Conservation (phyloP, 2,113 vertebrate genomes). For the Poicephalus gulielmi region DNA sequence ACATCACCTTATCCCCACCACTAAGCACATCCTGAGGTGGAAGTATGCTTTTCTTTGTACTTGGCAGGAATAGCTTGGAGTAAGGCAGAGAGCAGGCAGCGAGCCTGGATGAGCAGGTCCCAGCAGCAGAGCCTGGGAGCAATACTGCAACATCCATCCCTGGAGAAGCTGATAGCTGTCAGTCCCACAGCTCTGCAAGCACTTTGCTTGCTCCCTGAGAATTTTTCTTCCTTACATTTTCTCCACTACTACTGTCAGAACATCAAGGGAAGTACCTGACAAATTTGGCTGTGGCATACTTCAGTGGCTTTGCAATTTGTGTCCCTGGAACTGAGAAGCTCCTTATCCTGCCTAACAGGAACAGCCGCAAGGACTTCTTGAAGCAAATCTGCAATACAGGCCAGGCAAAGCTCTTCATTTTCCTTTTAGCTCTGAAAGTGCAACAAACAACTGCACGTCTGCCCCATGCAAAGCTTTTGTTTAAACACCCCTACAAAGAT, state of each 20-base stretch:
- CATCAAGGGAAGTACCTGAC: not conserved
- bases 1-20: not conserved
- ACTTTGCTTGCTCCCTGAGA: fast-evolving
- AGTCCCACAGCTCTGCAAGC: not conserved
- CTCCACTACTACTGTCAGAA: not conserved
- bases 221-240: not conserved
- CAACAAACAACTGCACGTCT: not conserved
- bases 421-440: not conserved
- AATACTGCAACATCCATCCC: not conserved
- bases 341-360: not conserved
- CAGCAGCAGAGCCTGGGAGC: not conserved
- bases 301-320: not conserved
- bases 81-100: not conserved
- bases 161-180: not conserved
- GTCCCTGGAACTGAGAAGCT: not conserved
- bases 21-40: fast-evolving
- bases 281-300: not conserved
- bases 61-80: not conserved
- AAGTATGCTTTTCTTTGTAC: not conserved
- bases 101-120: not conserved
- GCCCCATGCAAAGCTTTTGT: not conserved
- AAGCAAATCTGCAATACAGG: not conserved
- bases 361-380: not conserved
- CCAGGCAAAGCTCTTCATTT: not conserved
- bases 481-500: not conserved